phyloP scores from a whole-genome alignment of 2,888 invertebrate species.

The Hedychridium roseum region DNA sequence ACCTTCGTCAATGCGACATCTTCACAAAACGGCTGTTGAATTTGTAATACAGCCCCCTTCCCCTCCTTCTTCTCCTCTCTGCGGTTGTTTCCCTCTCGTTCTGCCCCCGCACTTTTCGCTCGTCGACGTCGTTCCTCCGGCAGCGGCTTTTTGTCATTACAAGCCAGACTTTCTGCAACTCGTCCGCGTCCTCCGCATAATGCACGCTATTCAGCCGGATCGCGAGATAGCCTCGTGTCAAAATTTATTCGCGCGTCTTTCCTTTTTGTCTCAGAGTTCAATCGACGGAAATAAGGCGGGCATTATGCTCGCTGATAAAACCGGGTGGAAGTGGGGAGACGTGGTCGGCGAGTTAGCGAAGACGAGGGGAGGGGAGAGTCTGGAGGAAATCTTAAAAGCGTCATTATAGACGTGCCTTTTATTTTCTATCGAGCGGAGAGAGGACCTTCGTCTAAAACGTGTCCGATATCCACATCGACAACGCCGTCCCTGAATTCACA shows the following conservation, averaged over 20 bases:
- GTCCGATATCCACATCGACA: slow-evolving; percentile 4
- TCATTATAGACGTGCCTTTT: neutral
- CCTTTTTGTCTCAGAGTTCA: too few relatives aligned
- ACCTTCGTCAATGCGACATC: neutral
- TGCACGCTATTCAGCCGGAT: too few relatives aligned
- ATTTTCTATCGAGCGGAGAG: neutral
- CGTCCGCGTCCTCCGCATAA: too few relatives aligned
- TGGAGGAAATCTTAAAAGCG: neutral
- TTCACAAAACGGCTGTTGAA: slow-evolving; percentile 4
- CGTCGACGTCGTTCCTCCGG: neutral
- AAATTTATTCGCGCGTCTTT: too few relatives aligned
- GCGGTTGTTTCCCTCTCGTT: slow-evolving; percentile 5
- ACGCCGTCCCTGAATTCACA: slow-evolving; percentile 1
- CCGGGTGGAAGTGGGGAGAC: neutral
- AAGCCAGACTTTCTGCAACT: neutral
- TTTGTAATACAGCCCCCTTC: slow-evolving; percentile 6
- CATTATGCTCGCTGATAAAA: neutral
- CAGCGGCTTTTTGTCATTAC: neutral
- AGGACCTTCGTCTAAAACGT: slow-evolving; percentile 3
- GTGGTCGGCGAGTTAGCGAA: neutral
- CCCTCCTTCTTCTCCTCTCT: slow-evolving; percentile 6
- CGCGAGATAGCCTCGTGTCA: too few relatives aligned
- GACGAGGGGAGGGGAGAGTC: slow-evolving; percentile 6
- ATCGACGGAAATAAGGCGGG: too few relatives aligned
- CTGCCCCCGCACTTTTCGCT: slow-evolving; percentile 2